These are phyloP conservation scores for Rhinogobius similis DNA, from an alignment of 2,113 vertebrate genomes.

Conservation along the genomic window DNA sequence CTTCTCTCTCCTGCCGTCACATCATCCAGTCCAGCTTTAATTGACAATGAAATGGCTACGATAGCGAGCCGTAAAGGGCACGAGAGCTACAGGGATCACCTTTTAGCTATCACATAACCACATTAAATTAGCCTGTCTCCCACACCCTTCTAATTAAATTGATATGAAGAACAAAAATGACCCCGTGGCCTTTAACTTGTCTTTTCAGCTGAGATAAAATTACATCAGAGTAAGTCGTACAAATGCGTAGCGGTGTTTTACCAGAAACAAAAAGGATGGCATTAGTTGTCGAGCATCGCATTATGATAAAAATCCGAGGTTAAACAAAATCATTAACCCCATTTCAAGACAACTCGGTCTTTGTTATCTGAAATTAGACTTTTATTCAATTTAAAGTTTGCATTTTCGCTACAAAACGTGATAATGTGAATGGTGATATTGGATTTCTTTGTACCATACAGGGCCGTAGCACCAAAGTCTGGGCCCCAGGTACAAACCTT, in stretches of 20 bases:
- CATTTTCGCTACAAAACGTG: not conserved
- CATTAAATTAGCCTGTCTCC: conserved; percentile 50
- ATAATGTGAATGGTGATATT: not conserved
- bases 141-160: conserved; percentile 44
- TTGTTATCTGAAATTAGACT: not conserved
- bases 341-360: not conserved
- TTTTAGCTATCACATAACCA: conserved; percentile 42
- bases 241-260: not conserved
- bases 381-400: not conserved
- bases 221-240: not conserved
- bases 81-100: conserved; percentile 28
- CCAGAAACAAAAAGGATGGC: not conserved
- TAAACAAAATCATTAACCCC: not conserved
- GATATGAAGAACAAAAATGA: conserved; percentile 37
- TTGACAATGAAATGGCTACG: conserved; percentile 54
- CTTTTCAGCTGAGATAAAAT: conserved; percentile 34
- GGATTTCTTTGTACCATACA: not conserved
- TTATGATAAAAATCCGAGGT: not conserved
- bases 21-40: conserved; percentile 49
- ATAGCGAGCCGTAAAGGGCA: conserved; percentile 53
- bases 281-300: not conserved
- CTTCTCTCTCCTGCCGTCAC: conserved; percentile 44
- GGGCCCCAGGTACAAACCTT: too few relatives aligned
- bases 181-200: conserved; percentile 42
- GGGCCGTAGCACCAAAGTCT: too few relatives aligned